phyloP scores from a whole-genome alignment of 2,113 vertebrate genomes.

The Dasyurus viverrinus region DNA sequence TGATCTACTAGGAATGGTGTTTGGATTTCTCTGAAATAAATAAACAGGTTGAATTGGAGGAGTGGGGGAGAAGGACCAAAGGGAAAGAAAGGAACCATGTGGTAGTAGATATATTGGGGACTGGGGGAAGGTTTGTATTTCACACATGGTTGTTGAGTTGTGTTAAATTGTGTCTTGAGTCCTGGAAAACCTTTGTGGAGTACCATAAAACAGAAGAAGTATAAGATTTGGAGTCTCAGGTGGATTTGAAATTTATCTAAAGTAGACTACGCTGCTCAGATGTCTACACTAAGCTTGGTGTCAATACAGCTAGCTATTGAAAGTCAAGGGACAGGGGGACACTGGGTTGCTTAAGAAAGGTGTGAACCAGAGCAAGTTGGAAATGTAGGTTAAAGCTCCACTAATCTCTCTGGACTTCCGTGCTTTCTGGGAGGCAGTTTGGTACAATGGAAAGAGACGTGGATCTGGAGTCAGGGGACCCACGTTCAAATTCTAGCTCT shows the following conservation, averaged over 20 bases:
- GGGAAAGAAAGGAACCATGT: neutral
- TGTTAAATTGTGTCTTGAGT: neutral
- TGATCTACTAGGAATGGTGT: neutral
- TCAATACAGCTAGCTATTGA: no score
- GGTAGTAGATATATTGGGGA: neutral
- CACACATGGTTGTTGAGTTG: constrained; percentile 1
- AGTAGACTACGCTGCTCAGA: no score
- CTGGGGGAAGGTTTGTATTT: neutral
- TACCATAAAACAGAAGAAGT: neutral
- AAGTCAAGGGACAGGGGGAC: no score
- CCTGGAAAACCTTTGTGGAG: constrained; percentile 5
- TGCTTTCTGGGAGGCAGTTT: neutral
- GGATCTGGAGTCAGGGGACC: neutral
- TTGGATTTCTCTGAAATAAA: neutral
- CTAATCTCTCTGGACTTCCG: neutral
- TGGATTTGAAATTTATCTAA: neutral
- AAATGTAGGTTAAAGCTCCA: neutral
- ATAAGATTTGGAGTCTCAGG: neutral
- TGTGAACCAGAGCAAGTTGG: no score
- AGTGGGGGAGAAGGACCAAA: neutral
- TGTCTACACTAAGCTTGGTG: no score
- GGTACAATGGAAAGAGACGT: neutral
- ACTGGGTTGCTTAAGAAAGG: no score
- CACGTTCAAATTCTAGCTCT: neutral
- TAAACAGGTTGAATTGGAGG: neutral